phyloP scores from a whole-genome alignment of 2,113 vertebrate genomes.

The Pteruthius melanotis region DNA sequence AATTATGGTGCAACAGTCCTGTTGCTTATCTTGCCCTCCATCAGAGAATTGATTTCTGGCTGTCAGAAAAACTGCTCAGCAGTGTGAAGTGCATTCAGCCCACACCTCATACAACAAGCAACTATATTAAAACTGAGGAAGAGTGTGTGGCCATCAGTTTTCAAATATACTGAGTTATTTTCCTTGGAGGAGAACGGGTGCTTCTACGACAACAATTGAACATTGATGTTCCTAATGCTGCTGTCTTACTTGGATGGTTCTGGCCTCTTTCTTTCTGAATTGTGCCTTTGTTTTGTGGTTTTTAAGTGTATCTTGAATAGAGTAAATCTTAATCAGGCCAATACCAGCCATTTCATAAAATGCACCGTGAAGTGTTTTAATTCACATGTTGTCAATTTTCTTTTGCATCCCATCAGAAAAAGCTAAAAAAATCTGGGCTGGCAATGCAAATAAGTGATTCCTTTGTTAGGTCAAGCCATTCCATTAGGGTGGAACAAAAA shows the following conservation, averaged over 20 bases:
- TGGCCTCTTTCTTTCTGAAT: background rate
- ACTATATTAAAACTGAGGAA: background rate
- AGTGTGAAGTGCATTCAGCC: background rate
- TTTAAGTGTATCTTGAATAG: background rate
- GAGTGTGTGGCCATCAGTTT: background rate
- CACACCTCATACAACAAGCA: background rate
- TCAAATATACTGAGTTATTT: background rate
- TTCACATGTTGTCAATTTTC: background rate
- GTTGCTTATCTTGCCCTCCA: background rate
- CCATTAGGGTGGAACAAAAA: background rate
- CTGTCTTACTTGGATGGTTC: background rate
- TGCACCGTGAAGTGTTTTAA: background rate
- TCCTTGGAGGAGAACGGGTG: background rate
- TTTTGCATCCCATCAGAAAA: background rate
- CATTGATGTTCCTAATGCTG: background rate
- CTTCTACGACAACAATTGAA: background rate
- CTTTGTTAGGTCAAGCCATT: background rate
- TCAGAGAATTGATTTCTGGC: background rate
- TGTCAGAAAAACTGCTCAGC: background rate
- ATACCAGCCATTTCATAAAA: background rate
- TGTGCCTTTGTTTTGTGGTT: conserved; percentile 19
- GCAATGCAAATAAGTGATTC: background rate
- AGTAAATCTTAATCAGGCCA: background rate
- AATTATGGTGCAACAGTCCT: background rate
- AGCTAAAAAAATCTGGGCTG: background rate